A percentile compares a stretch with the other conserved stretches of the same genome.
Evolutionary conservation across 2,113 vertebrate genomes (phyloP).

Genomic region (Eleginops maclovinus): DNA sequence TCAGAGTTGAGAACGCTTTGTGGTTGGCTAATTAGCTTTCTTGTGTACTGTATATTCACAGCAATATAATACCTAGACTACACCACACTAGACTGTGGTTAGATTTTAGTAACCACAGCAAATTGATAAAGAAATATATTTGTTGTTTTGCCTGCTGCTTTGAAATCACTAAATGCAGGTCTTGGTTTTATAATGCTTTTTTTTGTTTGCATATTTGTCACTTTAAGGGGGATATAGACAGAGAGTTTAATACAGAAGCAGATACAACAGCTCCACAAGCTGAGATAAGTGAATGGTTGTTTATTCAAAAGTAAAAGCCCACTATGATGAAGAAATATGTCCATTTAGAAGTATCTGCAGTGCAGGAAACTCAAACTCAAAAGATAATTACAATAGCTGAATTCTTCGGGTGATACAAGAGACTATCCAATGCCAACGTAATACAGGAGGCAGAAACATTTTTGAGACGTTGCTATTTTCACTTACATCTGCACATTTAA

Average conservation of each 20-base stretch:
- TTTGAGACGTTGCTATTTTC: too few species aligned
- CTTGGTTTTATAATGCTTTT: neutral
- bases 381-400: too few species aligned
- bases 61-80: neutral
- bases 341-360: neutral
- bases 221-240: neutral
- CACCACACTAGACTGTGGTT: neutral
- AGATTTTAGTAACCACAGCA: neutral
- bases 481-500: neutral
- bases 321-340: neutral
- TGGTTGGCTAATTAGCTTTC: neutral
- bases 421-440: too few species aligned
- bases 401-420: too few species aligned
- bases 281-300: neutral
- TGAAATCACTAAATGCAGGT: neutral
- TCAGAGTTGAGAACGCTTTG: neutral
- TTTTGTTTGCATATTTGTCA: constrained; percentile 6
- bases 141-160: neutral
- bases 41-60: constrained; percentile 1
- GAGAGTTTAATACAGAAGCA: neutral
- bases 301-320: neutral
- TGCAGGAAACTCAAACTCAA: too few species aligned
- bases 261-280: neutral
- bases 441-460: neutral
- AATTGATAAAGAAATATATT: neutral